phyloP scores from a whole-genome alignment of 2,888 invertebrate genomes.

The Merodon equestris region DNA sequence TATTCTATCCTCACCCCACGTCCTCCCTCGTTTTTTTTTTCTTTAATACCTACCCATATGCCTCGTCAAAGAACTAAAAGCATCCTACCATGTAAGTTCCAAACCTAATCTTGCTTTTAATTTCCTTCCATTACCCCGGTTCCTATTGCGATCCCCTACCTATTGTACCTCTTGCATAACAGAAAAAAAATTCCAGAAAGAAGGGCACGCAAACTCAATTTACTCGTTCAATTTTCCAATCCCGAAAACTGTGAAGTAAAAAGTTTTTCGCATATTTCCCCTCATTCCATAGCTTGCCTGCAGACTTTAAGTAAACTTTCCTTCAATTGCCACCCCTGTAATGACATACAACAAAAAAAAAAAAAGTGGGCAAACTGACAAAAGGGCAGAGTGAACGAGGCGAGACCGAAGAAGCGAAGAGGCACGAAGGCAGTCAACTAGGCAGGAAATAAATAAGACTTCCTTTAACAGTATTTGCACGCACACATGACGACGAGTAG shows the following conservation, averaged over 20 bases:
- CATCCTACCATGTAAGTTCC: conserved; percentile 33
- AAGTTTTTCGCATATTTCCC: conserved; percentile 26
- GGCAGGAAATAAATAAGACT: conserved; percentile 65
- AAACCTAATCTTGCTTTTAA: conserved; percentile 59
- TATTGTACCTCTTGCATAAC: too few species aligned
- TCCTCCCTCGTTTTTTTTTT: too few species aligned
- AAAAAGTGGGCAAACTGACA: conserved; percentile 23
- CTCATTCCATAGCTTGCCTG: too few species aligned
- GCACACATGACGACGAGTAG: conserved; percentile 13
- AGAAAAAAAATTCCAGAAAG: background rate
- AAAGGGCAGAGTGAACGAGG: too few species aligned
- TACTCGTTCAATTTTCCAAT: conserved; percentile 58
- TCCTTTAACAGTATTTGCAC: conserved; percentile 44
- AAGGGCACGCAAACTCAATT: conserved; percentile 55
- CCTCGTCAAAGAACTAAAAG: conserved; percentile 30
- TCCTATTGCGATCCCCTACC: too few species aligned
- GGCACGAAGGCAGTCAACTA: conserved; percentile 2
- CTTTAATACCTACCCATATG: conserved; percentile 11
- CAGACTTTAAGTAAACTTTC: conserved; percentile 36
- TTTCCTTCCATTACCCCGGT: conserved; percentile 42
- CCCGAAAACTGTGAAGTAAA: conserved; percentile 37
- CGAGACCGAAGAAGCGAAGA: too few species aligned
- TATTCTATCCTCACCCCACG: too few species aligned
- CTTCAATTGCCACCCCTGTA: conserved; percentile 59
- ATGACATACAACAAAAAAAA: conserved; percentile 42